Conservation (phyloP, 2,113 vertebrate species). For the Emydocephalus ijimae region DNA sequence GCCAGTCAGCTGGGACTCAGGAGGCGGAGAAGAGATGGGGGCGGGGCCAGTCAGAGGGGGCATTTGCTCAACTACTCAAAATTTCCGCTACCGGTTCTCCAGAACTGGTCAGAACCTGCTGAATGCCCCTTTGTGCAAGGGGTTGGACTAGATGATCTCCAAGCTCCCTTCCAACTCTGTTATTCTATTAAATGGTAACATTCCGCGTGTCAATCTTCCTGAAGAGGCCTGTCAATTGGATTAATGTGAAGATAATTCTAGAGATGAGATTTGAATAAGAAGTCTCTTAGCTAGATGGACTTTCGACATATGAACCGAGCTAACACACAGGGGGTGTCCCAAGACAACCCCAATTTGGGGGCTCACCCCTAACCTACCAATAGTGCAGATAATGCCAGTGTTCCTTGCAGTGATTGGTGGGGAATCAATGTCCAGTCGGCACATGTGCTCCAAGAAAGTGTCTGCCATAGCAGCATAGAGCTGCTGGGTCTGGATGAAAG, state of each 20-base stretch:
- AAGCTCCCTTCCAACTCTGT: background rate
- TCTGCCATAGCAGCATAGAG: constrained; percentile 91
- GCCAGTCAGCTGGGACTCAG: no score
- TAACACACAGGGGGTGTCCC: background rate
- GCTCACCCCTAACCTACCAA: constrained; percentile 73
- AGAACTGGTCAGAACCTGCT: no score
- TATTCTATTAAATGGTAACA: background rate
- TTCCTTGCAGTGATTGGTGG: constrained; percentile 87
- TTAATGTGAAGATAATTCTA: background rate
- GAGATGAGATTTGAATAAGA: background rate
- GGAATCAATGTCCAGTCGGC: constrained; percentile 95
- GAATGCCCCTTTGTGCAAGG: no score
- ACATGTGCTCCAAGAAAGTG: constrained; percentile 93
- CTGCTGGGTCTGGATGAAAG: constrained; percentile 91
- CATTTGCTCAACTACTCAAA: no score
- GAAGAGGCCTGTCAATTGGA: background rate
- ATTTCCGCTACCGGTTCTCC: no score
- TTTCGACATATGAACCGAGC: background rate
- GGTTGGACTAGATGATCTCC: background rate
- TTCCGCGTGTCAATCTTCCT: background rate
- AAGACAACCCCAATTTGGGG: background rate
- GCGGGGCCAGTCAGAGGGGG: no score
- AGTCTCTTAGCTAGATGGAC: background rate
- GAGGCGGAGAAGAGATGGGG: no score
- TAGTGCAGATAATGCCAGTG: constrained; percentile 97